These are phyloP conservation scores for Anguilla megastoma DNA, from an alignment of 2,797 vertebrate genomes.

Conservation along the genomic window DNA sequence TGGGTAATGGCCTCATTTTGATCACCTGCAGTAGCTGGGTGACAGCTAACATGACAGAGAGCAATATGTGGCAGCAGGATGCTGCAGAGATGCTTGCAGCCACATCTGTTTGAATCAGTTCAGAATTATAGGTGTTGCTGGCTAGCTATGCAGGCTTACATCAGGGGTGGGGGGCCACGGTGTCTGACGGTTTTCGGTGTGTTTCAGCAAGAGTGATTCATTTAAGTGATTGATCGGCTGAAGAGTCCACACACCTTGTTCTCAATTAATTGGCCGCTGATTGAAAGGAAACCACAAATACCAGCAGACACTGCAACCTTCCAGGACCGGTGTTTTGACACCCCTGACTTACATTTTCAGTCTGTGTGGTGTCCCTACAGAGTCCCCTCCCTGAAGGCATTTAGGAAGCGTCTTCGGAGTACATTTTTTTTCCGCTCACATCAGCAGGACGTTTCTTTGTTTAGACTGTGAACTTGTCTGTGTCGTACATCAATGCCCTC, in stretches of 20 bases:
- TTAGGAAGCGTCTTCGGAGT: background rate
- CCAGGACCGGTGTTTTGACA: background rate
- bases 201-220: background rate
- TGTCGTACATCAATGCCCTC: background rate
- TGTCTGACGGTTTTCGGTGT: background rate
- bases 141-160: background rate
- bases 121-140: background rate
- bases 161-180: background rate
- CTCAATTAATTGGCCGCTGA: background rate
- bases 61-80: background rate
- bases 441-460: slow-evolving; percentile 5
- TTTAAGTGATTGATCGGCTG: background rate
- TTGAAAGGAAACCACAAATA: background rate
- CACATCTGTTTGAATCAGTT: background rate
- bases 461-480: background rate
- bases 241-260: background rate
- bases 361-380: background rate
- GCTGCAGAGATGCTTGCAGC: background rate
- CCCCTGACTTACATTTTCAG: background rate
- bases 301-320: background rate
- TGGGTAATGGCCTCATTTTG: background rate
- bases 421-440: background rate
- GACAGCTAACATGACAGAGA: background rate
- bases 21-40: background rate
- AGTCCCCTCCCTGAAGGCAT: background rate